Conservation (phyloP, 2,888 invertebrate genomes). For the Nephrotoma flavescens region DNA sequence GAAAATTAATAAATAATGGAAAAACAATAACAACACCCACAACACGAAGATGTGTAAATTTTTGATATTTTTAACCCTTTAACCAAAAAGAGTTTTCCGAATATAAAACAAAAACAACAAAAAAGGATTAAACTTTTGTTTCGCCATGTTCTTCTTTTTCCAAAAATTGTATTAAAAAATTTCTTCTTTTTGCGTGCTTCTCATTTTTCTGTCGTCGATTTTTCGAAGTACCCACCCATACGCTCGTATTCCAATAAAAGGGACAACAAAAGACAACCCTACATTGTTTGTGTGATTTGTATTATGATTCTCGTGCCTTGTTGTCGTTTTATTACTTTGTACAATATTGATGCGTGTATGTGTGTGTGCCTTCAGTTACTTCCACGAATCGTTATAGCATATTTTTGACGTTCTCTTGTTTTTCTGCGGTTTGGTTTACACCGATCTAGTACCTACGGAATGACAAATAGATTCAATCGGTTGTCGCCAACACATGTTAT, state of each 20-base stretch:
- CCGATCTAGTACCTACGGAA: too few relatives aligned
- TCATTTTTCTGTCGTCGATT: neutral
- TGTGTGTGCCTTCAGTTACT: neutral
- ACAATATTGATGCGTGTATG: neutral
- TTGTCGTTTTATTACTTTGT: neutral
- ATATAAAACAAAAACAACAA: neutral
- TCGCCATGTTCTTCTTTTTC: neutral
- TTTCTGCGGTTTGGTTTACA: neutral
- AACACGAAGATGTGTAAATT: neutral
- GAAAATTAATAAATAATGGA: neutral
- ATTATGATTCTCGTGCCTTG: neutral
- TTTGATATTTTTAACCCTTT: neutral
- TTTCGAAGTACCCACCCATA: neutral
- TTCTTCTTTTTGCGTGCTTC: neutral
- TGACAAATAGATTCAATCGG: too few relatives aligned
- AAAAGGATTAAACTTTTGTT: neutral
- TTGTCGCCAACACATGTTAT: too few relatives aligned
- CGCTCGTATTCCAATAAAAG: neutral
- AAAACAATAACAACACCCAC: neutral
- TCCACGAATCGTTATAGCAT: neutral
- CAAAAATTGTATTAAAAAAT: neutral
- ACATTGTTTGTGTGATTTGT: neutral
- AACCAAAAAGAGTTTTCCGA: neutral
- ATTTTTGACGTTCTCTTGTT: neutral
- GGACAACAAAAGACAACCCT: neutral